Evolutionary conservation across 1,140 invertebrate genomes (phyloP).

Genomic region (Antheraea mylitta): DNA sequence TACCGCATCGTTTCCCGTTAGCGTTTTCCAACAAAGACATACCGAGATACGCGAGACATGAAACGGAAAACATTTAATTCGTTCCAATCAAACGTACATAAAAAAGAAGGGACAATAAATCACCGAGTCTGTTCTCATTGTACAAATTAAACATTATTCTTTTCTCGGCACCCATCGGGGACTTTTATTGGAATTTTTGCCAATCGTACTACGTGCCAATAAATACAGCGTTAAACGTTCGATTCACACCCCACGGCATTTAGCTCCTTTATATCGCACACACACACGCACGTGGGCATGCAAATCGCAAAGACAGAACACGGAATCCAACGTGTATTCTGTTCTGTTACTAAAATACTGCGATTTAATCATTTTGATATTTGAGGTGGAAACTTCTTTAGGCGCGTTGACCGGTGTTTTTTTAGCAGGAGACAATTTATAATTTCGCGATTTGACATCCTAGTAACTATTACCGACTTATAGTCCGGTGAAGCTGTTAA

Average conservation of each 20-base stretch:
- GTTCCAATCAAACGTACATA: neutral
- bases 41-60: neutral
- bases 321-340: slow-evolving; percentile 68
- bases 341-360: slow-evolving; percentile 53
- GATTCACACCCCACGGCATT: slow-evolving; percentile 52
- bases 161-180: slow-evolving; percentile 53
- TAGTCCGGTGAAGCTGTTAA: no score
- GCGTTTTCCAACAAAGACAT: neutral
- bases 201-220: slow-evolving; percentile 71
- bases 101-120: slow-evolving; percentile 42
- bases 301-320: slow-evolving; percentile 67
- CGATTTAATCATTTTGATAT: slow-evolving; percentile 29
- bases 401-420: no score
- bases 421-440: no score
- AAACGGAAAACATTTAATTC: slow-evolving; percentile 1
- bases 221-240: slow-evolving; percentile 63
- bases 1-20: neutral
- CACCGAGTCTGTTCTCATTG: slow-evolving; percentile 42
- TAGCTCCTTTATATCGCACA: slow-evolving; percentile 62
- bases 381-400: neutral
- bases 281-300: slow-evolving; percentile 37
- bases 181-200: slow-evolving; percentile 75
- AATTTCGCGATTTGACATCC: no score
- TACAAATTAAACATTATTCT: slow-evolving; percentile 76
- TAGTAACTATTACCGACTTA: no score